These are phyloP conservation scores for Eurystomus glaucurus DNA, from an alignment of 2,797 vertebrate genomes.

Conservation along the genomic window DNA sequence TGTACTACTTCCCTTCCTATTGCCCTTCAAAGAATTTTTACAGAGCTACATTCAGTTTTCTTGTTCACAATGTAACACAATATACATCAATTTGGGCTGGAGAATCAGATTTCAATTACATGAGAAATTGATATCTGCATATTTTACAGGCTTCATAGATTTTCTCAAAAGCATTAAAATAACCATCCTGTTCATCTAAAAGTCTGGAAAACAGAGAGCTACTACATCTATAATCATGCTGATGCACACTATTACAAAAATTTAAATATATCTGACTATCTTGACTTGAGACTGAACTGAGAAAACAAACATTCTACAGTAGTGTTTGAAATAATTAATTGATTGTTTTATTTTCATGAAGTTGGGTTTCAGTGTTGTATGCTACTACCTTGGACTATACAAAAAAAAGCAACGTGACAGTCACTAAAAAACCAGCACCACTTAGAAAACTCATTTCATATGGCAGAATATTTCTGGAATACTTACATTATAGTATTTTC, in stretches of 20 bases:
- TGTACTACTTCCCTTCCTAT: not conserved
- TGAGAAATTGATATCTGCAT: not conserved
- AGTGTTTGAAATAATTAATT: not conserved
- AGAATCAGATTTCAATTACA: not conserved
- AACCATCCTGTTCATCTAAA: not conserved
- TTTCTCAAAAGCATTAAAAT: not conserved
- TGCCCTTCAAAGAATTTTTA: not conserved
- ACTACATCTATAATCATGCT: not conserved
- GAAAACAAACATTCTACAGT: slow-evolving; percentile 3
- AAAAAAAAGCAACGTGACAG: not conserved
- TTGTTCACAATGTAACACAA: not conserved
- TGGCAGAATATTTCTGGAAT: not conserved
- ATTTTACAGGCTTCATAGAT: not conserved
- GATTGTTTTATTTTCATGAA: not conserved
- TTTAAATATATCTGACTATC: not conserved
- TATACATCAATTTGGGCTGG: not conserved
- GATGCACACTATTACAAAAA: not conserved
- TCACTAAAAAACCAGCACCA: not conserved
- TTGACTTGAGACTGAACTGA: not conserved
- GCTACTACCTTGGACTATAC: not conserved
- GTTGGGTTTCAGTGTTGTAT: not conserved
- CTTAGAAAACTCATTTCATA: not conserved
- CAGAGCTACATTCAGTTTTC: not conserved
- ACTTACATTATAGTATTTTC: slow-evolving; percentile 88
- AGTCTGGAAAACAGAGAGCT: not conserved